Conservation (phyloP, 2,113 vertebrate genomes). For the Cynopterus brachyotis region DNA sequence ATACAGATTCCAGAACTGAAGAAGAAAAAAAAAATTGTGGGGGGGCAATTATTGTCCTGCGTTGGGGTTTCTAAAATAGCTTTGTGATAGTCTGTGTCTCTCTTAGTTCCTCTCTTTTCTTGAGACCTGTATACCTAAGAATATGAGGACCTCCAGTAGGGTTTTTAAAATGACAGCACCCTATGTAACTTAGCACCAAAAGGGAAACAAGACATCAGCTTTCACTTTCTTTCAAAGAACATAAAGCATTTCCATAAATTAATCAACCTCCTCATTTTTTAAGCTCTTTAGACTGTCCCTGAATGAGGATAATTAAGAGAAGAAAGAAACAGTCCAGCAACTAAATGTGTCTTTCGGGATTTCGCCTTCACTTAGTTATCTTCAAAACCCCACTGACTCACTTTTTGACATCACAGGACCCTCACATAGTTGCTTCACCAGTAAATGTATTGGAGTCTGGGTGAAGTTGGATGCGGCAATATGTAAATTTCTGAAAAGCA, state of each 20-base stretch:
- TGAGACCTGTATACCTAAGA: background rate
- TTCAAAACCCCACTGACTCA: background rate
- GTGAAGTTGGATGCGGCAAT: background rate
- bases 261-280: background rate
- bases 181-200: background rate
- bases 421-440: background rate
- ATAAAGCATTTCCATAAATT: background rate
- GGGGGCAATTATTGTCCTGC: background rate
- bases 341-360: background rate
- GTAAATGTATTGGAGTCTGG: background rate
- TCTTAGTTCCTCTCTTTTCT: background rate
- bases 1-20: background rate
- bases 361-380: background rate
- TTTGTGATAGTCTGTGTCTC: background rate
- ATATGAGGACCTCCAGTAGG: background rate
- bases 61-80: slow-evolving; percentile 39
- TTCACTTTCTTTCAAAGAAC: background rate
- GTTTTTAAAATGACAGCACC: background rate
- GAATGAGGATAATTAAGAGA: background rate
- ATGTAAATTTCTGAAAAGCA: background rate
- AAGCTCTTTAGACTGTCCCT: background rate
- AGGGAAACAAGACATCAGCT: background rate
- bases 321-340: background rate
- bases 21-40: background rate
- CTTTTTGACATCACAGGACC: background rate